Evolutionary conservation across 1,140 invertebrate species (phyloP).

Genomic region (Ips nitidus): DNA sequence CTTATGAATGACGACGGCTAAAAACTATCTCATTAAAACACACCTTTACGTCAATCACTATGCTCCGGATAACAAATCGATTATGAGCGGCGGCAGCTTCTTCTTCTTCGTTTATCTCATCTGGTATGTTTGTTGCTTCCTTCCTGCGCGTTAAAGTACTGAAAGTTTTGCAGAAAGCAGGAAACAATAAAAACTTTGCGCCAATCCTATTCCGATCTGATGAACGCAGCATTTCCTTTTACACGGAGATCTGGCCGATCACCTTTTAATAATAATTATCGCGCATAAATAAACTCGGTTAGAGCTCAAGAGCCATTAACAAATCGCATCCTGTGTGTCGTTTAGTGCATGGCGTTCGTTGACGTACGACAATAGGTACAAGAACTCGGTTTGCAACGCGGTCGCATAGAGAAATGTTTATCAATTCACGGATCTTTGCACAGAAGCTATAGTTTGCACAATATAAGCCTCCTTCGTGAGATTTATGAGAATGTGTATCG

Average conservation of each 20-base stretch:
- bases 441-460: too few species aligned
- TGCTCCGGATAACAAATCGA: too few species aligned
- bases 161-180: conserved; percentile 22
- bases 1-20: too few species aligned
- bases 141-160: background rate
- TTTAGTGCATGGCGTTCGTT: conserved; percentile 24
- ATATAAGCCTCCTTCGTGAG: too few species aligned
- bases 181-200: conserved; percentile 26
- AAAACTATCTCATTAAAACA: too few species aligned
- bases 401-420: too few species aligned
- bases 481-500: too few species aligned
- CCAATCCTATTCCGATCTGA: conserved; percentile 24
- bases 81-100: too few species aligned
- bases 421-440: too few species aligned
- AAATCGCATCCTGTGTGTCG: conserved; percentile 29
- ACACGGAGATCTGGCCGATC: conserved; percentile 28
- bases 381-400: background rate
- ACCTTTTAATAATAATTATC: conserved; percentile 31
- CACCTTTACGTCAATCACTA: too few species aligned
- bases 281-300: conserved; percentile 23
- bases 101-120: too few species aligned
- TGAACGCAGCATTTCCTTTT: conserved; percentile 26
- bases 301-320: conserved; percentile 20
- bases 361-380: conserved; percentile 13
- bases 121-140: conserved; percentile 10